A percentile compares a stretch with the other conserved stretches of the same genome.
phyloP scores from a whole-genome alignment of 2,797 vertebrate species.

The Sebastes aleutianus region DNA sequence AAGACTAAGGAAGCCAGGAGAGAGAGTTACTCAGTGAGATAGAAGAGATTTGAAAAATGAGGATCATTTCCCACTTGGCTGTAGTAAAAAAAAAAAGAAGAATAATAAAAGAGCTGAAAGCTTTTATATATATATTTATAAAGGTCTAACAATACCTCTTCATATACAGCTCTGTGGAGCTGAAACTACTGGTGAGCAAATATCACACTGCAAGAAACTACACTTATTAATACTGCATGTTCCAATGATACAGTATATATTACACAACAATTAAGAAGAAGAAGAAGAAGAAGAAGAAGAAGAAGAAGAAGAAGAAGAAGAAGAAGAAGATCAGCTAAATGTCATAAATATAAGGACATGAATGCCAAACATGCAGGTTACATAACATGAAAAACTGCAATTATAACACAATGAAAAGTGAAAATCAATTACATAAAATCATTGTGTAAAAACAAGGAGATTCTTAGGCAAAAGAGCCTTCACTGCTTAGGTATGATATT shows the following conservation, averaged over 20 bases:
- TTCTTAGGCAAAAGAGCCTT: background rate
- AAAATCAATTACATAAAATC: background rate
- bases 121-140: too few relatives aligned
- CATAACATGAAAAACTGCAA: background rate
- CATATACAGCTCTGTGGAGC: background rate
- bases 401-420: background rate
- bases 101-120: too few relatives aligned
- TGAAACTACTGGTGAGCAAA: background rate
- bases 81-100: too few relatives aligned
- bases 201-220: background rate
- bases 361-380: background rate
- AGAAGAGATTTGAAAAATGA: too few relatives aligned
- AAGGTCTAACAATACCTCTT: slow-evolving; percentile 7
- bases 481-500: background rate
- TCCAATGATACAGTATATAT: background rate
- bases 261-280: background rate
- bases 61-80: too few relatives aligned
- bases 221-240: background rate
- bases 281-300: background rate
- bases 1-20: background rate
- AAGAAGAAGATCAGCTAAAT: background rate
- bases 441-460: background rate
- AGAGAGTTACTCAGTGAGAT: background rate
- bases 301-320: background rate
- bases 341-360: background rate